Evolutionary conservation across 2,797 vertebrate genomes (phyloP), one percentile per base, ranked within the genome.

Genomic region (Channa striata): DNA sequence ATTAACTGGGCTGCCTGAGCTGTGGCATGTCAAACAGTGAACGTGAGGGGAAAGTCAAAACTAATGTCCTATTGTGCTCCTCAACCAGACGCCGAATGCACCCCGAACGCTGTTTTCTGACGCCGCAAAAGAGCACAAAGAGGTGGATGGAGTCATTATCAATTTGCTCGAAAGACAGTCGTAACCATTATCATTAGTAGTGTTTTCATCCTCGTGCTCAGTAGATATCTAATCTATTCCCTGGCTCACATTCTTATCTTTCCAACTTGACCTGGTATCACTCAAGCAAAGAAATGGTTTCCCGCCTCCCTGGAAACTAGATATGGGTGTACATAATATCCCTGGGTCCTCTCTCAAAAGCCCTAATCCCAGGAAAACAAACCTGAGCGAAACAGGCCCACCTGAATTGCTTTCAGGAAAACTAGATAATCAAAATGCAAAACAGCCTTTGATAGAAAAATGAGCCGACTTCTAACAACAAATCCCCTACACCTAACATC

Each of bases 381-480:
- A 89, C 83, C 77, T 58, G 76, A 70, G 68, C 6, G 66, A 84
- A 89, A 85, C 80, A 66, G 74, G 65, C 81, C 78, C 80, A 83
- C 70, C 83, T 81, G 84, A 84, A 89, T 89, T 84, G 74, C 68
- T 89, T 91, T 88, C 74, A 88, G 72, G 73, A 83, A 84, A 89
- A 86, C 66, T 58, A 74, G 81, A 90, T 91, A 89, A 93, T 93
- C 89, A 93, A 93, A 93, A 93, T 93, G 89, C 92, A 92, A 94
- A 94, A 89, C 77, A 92, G 89, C 48, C 84, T 88, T 82, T 87
- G 83, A 91, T 87, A 54, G 83, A 87, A 87, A 86, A 88, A 90
- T 86, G 79, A 90, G 83, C 75, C 57, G 65, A 79, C 77, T 83
- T 91, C 87, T 69, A 82, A 77, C 86, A 85, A 81, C 87, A 92